Conservation (phyloP, 2,888 invertebrate genomes). For the Augiades crinisus region DNA sequence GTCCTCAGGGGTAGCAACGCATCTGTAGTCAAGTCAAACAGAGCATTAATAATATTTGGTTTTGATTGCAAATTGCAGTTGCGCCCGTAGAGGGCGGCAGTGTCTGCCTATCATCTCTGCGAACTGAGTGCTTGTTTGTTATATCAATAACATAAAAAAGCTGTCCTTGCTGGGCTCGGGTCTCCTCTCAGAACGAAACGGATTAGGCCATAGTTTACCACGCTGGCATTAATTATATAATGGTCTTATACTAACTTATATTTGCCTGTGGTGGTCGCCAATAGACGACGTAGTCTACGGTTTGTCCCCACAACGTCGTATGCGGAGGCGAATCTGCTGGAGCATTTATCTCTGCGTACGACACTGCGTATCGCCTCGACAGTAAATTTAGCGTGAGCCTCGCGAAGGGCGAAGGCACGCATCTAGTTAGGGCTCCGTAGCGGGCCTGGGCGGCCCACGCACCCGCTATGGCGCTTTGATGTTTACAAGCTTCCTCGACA, state of each 20-base stretch:
- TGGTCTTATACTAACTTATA: conserved; percentile 82
- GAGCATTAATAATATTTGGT: too few species aligned
- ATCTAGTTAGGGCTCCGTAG: conserved; percentile 82
- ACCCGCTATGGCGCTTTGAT: conserved; percentile 76
- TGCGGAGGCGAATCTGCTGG: conserved; percentile 60
- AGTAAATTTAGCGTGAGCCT: conserved; percentile 82
- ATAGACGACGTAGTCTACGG: conserved; percentile 83
- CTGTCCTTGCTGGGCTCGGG: too few species aligned
- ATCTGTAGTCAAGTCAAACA: too few species aligned
- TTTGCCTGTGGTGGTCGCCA: conserved; percentile 90
- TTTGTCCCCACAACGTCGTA: conserved; percentile 84
- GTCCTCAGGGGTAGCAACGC: too few species aligned
- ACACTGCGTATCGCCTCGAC: conserved; percentile 85
- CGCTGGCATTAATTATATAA: too few species aligned
- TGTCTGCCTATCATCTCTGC: too few species aligned
- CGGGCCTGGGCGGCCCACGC: conserved; percentile 74
- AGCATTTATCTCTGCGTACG: conserved; percentile 82
- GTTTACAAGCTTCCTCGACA: conserved; percentile 55
- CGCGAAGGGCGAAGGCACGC: conserved; percentile 81
- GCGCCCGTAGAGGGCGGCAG: too few species aligned
- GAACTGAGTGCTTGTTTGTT: too few species aligned
- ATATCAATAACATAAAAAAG: too few species aligned
- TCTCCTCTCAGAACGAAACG: too few species aligned
- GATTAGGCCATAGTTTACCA: too few species aligned
- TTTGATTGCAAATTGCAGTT: too few species aligned